Base-by-base conservation (phyloP, 2,113 vertebrate species). In the Megaleporinus macrocephalus region DNA sequence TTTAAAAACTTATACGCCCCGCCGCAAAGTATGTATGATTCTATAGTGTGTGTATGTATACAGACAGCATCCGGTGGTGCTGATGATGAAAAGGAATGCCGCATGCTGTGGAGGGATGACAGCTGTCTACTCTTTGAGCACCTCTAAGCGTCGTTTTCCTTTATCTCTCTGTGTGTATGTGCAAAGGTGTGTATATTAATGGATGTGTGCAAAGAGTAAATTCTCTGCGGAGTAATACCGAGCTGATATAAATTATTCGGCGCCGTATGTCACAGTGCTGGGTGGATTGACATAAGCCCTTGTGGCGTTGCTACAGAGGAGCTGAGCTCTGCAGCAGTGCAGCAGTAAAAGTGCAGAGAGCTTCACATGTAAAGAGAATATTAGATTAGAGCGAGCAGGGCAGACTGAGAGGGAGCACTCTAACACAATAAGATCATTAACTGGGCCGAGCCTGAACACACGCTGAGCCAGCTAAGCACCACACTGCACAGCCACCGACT, bases 401-500 rank as follows among this genome's bases (percentile, higher is more conserved):
- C 78, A 83, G 74, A 83, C 72, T 84, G 79, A 33, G 69, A 81
- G 81, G 74, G 83, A 36, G 3, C 78, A 47, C 75, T 70, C 73
- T 85, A 85, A 85, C 72, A 83, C 83, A 87, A 87, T 87, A 87
- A 87, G 86, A 71, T 78, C 83, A 81, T 87, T 87, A 81, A 73
- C 73, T 75, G 74, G 41, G 71, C 61, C 63, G 49, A 73, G 62
- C n/a, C 53, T 75, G 36, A n/a, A 68, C 69, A 65, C 47, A 71
- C 68, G 55, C 49, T 69, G 27, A 66, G 57, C 73, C 61, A 83
- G 62, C 44, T 68, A 49, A 68, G 73, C 44, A 77, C 70, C 75
- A 74, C 20, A 20, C 63, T 59, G 20, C 51, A 18, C 6, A 68
- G 69, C 78, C 65, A 76, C 63, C n/a, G 44, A 22, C 27, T 70